Conservation (phyloP, 2,888 invertebrate genomes). For the Rhamphomyia laevipes region DNA sequence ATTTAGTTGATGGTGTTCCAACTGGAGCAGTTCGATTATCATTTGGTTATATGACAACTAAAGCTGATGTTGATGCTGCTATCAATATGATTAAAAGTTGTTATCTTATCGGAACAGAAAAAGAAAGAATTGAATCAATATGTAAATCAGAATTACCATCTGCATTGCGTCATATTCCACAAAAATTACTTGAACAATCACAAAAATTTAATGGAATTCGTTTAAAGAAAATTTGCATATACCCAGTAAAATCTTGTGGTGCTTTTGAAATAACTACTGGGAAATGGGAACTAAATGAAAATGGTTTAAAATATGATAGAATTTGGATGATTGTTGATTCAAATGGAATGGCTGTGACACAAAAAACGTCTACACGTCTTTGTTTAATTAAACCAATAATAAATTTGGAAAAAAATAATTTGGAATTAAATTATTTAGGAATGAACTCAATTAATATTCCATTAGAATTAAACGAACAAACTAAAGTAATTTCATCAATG, state of each 20-base stretch:
- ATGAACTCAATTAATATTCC: constrained; percentile 46
- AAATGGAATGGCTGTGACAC: constrained; percentile 73
- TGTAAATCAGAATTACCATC: constrained; percentile 22
- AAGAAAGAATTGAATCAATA: constrained; percentile 20
- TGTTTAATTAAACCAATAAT: constrained; percentile 67
- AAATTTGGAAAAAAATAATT: constrained; percentile 42
- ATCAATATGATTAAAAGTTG: constrained; percentile 63
- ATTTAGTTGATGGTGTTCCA: constrained; percentile 73
- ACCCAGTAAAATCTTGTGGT: constrained; percentile 87
- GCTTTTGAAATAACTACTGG: constrained; percentile 51
- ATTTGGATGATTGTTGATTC: constrained; percentile 87
- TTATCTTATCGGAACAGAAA: constrained; percentile 42
- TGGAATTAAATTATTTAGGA: constrained; percentile 51
- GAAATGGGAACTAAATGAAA: constrained; percentile 59
- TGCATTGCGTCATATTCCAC: constrained; percentile 22
- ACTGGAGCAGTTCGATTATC: constrained; percentile 88
- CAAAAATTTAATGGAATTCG: constrained; percentile 5
- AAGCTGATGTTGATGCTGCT: constrained; percentile 56
- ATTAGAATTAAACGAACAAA: constrained; percentile 32
- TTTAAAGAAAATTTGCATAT: constrained; percentile 51
- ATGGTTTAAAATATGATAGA: constrained; percentile 79
- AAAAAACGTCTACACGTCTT: constrained; percentile 70
- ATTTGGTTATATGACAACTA: constrained; percentile 81
- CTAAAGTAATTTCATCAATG: constrained; percentile 20
- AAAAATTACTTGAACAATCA: constrained; percentile 17